Conservation (phyloP, 2,888 invertebrate species). For the Drosophila macrospina region DNA sequence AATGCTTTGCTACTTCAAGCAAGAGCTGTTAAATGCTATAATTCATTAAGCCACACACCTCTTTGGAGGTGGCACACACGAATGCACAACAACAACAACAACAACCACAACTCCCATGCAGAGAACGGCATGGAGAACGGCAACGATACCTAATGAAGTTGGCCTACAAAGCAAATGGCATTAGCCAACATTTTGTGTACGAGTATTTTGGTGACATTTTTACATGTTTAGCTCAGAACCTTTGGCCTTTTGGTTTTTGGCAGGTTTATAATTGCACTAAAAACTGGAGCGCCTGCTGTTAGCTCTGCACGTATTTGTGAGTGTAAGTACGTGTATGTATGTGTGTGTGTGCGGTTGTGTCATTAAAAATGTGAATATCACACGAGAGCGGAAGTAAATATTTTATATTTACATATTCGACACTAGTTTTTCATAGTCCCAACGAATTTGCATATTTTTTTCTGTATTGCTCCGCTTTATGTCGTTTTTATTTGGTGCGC, state of each 20-base stretch:
- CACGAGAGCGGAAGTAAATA: constrained; percentile 73
- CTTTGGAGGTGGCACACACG: constrained; percentile 19
- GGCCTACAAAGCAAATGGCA: constrained; percentile 66
- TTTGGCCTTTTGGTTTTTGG: constrained; percentile 62
- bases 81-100: constrained; percentile 9
- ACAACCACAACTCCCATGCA: constrained; percentile 5
- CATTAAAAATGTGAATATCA: constrained; percentile 76
- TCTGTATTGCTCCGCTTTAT: constrained; percentile 25
- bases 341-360: constrained; percentile 23
- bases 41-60: constrained; percentile 66
- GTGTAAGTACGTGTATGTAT: constrained; percentile 9
- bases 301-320: constrained; percentile 1
- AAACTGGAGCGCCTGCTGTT: constrained; percentile 74
- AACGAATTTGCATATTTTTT: constrained; percentile 74
- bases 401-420: constrained; percentile 79
- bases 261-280: constrained; percentile 71
- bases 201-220: constrained; percentile 40
- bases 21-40: constrained; percentile 59
- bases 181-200: constrained; percentile 58
- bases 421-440: constrained; percentile 69
- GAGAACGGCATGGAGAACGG: not conserved
- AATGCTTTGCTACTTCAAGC: constrained; percentile 27
- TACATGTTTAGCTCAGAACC: constrained; percentile 21
- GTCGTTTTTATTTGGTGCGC: constrained; percentile 59
- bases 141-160: constrained; percentile 64